These are phyloP conservation scores for Muscina levida DNA, from an alignment of 2,888 invertebrate species.

Conservation along the genomic window DNA sequence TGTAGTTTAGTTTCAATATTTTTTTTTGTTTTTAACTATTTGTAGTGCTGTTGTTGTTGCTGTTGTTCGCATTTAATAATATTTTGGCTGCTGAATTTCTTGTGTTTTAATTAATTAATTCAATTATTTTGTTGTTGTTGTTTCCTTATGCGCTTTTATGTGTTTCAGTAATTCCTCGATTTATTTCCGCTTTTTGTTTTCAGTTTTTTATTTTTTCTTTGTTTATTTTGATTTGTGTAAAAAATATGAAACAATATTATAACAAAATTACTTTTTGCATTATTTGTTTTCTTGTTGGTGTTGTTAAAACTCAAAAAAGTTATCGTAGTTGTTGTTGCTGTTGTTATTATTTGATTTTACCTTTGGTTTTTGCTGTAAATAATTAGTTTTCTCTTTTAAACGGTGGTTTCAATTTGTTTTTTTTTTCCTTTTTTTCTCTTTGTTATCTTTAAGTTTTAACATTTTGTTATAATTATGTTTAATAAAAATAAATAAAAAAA, in stretches of 20 bases:
- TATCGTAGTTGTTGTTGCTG: conserved; percentile 16
- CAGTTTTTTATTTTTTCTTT: not conserved
- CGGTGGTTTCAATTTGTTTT: conserved; percentile 62
- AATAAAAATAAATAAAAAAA: too few species aligned
- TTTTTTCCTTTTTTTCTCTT: conserved; percentile 25
- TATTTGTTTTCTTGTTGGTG: not conserved
- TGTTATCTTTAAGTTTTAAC: not conserved
- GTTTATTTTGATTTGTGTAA: conserved; percentile 21
- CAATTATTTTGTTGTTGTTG: conserved; percentile 13
- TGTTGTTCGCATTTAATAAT: not conserved
- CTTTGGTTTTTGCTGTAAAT: conserved; percentile 53
- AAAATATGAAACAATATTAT: conserved; percentile 28
- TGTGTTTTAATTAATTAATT: too few species aligned
- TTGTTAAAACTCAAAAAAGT: conserved; percentile 38
- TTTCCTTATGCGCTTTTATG: not conserved
- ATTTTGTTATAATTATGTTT: not conserved
- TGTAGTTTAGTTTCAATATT: not conserved
- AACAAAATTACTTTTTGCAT: conserved; percentile 14
- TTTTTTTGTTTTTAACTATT: conserved; percentile 19
- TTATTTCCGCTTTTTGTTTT: not conserved
- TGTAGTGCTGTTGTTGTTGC: not conserved
- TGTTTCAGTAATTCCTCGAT: not conserved
- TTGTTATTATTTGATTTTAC: not conserved
- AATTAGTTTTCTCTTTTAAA: conserved; percentile 40
- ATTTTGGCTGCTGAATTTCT: not conserved